Evolutionary conservation across 2,888 invertebrate species (phyloP).

Genomic region (Synergus itoensis): DNA sequence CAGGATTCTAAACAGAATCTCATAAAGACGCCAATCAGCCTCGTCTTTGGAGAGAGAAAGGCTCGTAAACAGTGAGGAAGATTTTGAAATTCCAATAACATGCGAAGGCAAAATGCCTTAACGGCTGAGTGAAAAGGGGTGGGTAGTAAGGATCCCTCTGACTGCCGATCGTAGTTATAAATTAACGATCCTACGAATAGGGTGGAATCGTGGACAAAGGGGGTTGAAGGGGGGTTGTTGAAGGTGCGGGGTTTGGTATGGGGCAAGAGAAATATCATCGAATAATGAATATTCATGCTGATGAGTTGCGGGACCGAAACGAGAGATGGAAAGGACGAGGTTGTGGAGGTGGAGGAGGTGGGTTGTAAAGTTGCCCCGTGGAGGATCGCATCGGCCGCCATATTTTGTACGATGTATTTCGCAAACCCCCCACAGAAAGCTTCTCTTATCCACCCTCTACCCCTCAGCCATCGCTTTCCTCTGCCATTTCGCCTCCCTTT

Average conservation of each 20-base stretch:
- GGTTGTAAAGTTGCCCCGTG: slow-evolving; percentile 76
- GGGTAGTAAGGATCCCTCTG: slow-evolving; percentile 61
- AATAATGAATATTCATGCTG: slow-evolving; percentile 78
- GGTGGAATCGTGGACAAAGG: slow-evolving; percentile 54
- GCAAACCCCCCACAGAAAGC: slow-evolving; percentile 54
- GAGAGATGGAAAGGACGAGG: slow-evolving; percentile 70
- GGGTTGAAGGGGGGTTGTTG: slow-evolving; percentile 57
- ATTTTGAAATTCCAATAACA: slow-evolving; percentile 49
- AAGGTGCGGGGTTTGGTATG: slow-evolving; percentile 47
- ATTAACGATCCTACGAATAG: slow-evolving; percentile 72
- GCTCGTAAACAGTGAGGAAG: slow-evolving; percentile 40
- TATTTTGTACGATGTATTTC: slow-evolving; percentile 74
- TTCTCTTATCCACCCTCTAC: slow-evolving; percentile 51
- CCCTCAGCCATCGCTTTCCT: slow-evolving; percentile 52
- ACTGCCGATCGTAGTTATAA: slow-evolving; percentile 75
- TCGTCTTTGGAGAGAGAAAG: slow-evolving; percentile 13
- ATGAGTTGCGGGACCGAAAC: slow-evolving; percentile 74
- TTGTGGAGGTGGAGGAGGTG: slow-evolving; percentile 56
- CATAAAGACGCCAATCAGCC: slow-evolving; percentile 27
- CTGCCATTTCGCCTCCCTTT: slow-evolving; percentile 61
- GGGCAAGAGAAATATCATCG: slow-evolving; percentile 75
- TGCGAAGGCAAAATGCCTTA: slow-evolving; percentile 48
- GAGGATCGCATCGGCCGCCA: slow-evolving; percentile 75
- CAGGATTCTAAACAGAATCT: slow-evolving; percentile 12
- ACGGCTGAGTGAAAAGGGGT: slow-evolving; percentile 53